phyloP scores from a whole-genome alignment of 2,888 invertebrate species.

The Crossocerus cetratus region DNA sequence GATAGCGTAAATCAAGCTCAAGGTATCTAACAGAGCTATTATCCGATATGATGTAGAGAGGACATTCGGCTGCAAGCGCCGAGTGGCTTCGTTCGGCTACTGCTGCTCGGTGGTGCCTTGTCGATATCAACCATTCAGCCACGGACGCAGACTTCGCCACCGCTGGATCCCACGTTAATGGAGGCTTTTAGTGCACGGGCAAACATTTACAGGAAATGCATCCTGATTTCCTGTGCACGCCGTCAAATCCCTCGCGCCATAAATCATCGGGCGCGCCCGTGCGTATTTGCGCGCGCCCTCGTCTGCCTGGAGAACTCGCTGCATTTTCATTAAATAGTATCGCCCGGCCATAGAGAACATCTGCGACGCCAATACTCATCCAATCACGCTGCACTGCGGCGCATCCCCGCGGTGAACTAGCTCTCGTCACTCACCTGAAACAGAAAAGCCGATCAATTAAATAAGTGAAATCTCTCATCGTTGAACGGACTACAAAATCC shows the following conservation, averaged over 20 bases:
- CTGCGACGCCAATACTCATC: conserved; percentile 12
- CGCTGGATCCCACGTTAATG: conserved; percentile 41
- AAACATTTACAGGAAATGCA: conserved; percentile 54
- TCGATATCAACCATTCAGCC: conserved; percentile 16
- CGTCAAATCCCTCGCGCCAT: conserved; percentile 35
- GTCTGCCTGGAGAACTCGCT: not conserved
- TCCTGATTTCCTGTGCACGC: conserved; percentile 38
- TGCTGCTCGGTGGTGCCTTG: not conserved
- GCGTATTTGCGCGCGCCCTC: conserved; percentile 12
- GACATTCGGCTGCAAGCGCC: conserved; percentile 11
- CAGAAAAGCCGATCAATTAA: conserved; percentile 10
- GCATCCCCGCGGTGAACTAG: not conserved
- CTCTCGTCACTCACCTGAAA: conserved; percentile 37
- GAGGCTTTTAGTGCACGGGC: conserved; percentile 48
- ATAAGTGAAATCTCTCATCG: not conserved
- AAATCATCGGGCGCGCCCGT: conserved; percentile 33
- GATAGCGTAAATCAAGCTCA: not conserved
- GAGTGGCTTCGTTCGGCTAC: not conserved
- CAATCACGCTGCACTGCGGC: not conserved
- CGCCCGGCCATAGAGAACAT: not conserved
- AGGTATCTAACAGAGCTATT: not conserved
- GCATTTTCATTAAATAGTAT: conserved; percentile 33
- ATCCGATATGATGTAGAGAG: not conserved
- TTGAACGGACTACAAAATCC: no score
- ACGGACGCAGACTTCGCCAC: conserved; percentile 28